Conservation (phyloP, 2,888 invertebrate species). For the Phengaris arion region DNA sequence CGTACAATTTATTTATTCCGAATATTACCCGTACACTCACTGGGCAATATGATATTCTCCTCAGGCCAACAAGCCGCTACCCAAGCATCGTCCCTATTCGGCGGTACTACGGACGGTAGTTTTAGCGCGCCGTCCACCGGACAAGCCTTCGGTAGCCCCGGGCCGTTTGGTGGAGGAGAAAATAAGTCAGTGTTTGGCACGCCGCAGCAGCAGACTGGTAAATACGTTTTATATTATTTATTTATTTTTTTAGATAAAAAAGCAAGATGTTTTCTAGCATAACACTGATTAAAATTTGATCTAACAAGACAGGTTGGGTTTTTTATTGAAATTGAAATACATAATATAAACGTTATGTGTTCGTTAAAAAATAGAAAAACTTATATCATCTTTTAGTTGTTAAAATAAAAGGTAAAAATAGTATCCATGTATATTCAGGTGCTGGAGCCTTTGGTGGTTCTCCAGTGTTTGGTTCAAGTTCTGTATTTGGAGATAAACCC, state of each 20-base stretch:
- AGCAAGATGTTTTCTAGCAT: too few relatives aligned
- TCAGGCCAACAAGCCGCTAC: slow-evolving; percentile 63
- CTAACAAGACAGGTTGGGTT: too few relatives aligned
- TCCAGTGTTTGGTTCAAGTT: slow-evolving; percentile 66
- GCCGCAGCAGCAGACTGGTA: slow-evolving; percentile 58
- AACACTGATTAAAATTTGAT: too few relatives aligned
- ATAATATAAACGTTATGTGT: too few relatives aligned
- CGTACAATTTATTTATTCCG: too few relatives aligned
- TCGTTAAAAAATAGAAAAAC: too few relatives aligned
- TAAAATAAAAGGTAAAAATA: too few relatives aligned
- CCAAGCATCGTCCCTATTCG: slow-evolving; percentile 63
- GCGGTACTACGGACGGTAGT: slow-evolving; percentile 57
- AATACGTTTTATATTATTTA: too few relatives aligned
- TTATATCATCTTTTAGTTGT: too few relatives aligned
- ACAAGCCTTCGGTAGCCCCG: slow-evolving; percentile 56
- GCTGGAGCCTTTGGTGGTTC: slow-evolving; percentile 63
- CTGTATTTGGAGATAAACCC: slow-evolving; percentile 63
- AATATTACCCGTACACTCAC: too few relatives aligned
- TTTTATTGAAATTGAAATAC: too few relatives aligned
- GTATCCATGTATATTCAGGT: slow-evolving; percentile 9
- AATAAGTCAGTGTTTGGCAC: slow-evolving; percentile 61
- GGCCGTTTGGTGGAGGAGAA: slow-evolving; percentile 49
- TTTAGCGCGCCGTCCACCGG: slow-evolving; percentile 58
- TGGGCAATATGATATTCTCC: neutral
- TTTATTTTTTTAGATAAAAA: too few relatives aligned